Evolutionary conservation across 2,888 invertebrate species (phyloP), one percentile per base, ranked within the genome.

Genomic region (Hyppa rectilinea): DNA sequence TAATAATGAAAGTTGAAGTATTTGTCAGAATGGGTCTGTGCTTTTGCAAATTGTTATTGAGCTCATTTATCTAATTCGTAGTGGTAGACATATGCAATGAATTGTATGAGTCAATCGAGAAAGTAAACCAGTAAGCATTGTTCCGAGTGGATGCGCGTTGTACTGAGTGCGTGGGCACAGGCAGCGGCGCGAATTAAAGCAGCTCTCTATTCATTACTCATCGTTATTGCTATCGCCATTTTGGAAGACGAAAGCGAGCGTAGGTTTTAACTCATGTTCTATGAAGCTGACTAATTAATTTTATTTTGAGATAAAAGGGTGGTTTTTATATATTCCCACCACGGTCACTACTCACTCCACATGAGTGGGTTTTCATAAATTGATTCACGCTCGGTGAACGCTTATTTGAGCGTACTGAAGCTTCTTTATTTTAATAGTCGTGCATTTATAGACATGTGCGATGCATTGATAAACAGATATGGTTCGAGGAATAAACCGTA

Each of bases 171-270:
- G 94, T 94, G 94, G 94, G 93, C 91, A 89, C 92, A 91, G 92
- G 91, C 92, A 92, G 91, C 94, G 90, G 92, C 92, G 95, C 92
- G 92, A 94, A 95, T 93, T 95, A 94, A 94, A 95, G 89, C 95
- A 94, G 93, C 96, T 96, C 96, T 95, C 95, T 96, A 96, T 95
- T 93, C 95, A 95, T 96, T 96, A 95, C 95, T 95, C 96, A 95
- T 95, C 92, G 92, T 93, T 95, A 94, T 95, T 95, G 93, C 95
- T 93, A 94, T 94, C 89, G 85, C 94, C 94, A 91, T 94, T 93
- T 95, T 90, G 87, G 94, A 92, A 92, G 92, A 93, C 93, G 94
- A 95, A 95, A 95, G 93, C 91, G 92, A 92, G 93, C 93, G 94
- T 95, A 93, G 94, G 94, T 89, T 92, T 88, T 88, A 87, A 88